These are phyloP conservation scores for Alentia gelatinosa DNA, from an alignment of 2,888 invertebrate genomes.

Conservation along the genomic window DNA sequence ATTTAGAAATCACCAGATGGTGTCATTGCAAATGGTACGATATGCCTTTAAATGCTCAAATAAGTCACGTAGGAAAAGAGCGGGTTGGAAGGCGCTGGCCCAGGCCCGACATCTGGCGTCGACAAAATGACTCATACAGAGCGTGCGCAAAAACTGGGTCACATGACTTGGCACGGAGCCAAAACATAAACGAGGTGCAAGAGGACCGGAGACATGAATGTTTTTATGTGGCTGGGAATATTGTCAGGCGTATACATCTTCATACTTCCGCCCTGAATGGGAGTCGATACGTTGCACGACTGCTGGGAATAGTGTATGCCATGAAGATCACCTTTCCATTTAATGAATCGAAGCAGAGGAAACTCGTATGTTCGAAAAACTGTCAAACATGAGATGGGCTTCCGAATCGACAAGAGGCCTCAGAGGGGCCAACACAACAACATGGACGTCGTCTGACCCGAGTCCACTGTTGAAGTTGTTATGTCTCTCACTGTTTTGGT, in stretches of 20 bases:
- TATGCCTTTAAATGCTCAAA: too few species aligned
- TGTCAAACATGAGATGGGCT: slow-evolving; percentile 2
- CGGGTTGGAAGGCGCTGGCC: too few species aligned
- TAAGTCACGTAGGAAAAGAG: too few species aligned
- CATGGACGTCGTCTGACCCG: neutral
- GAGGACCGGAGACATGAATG: neutral
- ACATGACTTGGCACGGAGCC: slow-evolving; percentile 41
- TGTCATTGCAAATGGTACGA: too few species aligned
- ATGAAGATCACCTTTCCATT: neutral
- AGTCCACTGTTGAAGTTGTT: neutral
- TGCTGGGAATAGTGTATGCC: neutral
- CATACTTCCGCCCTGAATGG: neutral
- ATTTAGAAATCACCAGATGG: too few species aligned
- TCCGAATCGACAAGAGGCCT: neutral
- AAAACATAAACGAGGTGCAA: neutral
- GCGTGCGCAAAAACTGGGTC: slow-evolving; percentile 10
- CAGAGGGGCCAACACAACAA: too few species aligned
- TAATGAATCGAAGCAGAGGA: neutral
- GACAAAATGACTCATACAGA: neutral
- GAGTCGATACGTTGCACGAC: neutral
- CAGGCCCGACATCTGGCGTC: neutral
- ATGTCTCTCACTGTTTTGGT: neutral
- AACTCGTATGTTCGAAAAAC: neutral
- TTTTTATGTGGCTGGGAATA: neutral
- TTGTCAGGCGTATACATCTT: neutral